These are phyloP conservation scores for Cotesia vestalis DNA, from an alignment of 1,140 invertebrate species.

Conservation along the genomic window DNA sequence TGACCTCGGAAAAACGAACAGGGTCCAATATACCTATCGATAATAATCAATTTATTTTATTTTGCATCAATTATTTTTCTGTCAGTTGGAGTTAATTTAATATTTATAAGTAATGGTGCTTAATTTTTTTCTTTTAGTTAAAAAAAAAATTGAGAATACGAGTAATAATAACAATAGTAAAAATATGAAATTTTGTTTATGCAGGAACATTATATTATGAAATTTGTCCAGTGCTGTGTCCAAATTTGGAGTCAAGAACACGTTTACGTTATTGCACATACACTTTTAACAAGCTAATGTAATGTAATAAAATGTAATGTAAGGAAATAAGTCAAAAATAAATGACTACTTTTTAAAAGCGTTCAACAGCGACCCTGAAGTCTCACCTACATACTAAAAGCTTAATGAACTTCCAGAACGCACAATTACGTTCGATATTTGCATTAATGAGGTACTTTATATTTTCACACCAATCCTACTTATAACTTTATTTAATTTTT, in stretches of 20 bases:
- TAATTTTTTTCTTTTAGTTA: too few relatives aligned
- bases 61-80: background rate
- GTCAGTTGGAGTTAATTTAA: background rate
- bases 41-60: too few relatives aligned
- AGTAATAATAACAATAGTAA: background rate
- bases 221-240: slow-evolving; percentile 14
- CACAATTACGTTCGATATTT: slow-evolving; percentile 34
- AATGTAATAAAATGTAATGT: background rate
- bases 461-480: slow-evolving; percentile 33
- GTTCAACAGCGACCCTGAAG: background rate
- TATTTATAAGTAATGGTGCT: background rate
- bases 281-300: background rate
- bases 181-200: background rate
- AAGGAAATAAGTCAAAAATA: background rate
- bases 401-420: slow-evolving; percentile 23
- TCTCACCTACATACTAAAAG: slow-evolving; percentile 13
- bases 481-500: background rate
- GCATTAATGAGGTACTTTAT: slow-evolving; percentile 44
- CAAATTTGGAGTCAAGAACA: slow-evolving; percentile 16
- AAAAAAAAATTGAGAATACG: too few relatives aligned
- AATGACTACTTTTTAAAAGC: background rate
- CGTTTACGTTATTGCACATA: background rate
- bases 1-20: slow-evolving; percentile 8
- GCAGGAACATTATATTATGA: slow-evolving; percentile 15
- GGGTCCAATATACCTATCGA: slow-evolving; percentile 2